Base-by-base conservation (phyloP, 2,797 vertebrate genomes). In the Smutsia gigantea region DNA sequence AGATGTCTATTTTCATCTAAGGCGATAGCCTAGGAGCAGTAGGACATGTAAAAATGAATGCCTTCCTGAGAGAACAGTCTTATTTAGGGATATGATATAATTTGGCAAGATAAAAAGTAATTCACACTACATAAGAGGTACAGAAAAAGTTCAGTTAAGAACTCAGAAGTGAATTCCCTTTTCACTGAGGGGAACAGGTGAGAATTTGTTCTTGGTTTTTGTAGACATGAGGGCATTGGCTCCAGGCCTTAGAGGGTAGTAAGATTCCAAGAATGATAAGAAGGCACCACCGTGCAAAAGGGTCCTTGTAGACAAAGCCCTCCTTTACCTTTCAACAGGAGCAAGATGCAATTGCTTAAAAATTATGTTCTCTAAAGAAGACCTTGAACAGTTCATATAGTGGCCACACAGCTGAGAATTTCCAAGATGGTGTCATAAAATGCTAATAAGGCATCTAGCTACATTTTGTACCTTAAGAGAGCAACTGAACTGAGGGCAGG, bases 31-130 rank as follows among this genome's bases (percentile, higher is more conserved):
- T 94, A 4, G 37, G 49, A 31, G 10, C 4, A 85, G 31, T 37
- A 83, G 3, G 29, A 64, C 17, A 75, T 85, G 13, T 72, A 91
- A 75, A 95, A 90, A 82, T 42, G 27, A 90, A 14, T 78, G 10
- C 9, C 12, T 97, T 93, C 69, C 34, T 90, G 57, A 78, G 92
- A 82, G 61, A 94, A 77, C 7, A 64, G 46, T 68, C 64, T 42
- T 95, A 81, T 82, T 74, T 91, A 90, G 90, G 74, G 34, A 29
- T 51, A 42, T 88, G 61, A 69, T 42, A n/a, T 63, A 39, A n/a
- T 71, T 55, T 84, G 39, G 68, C 29, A 64, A 85, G 92, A 89
- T 81, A 87, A 90, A 90, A 96, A 84, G 53, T 77, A 87, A 77
- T 42, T 25, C n/a, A 57, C 17, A 27, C 46, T 85, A 53, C 39